Evolutionary conservation across 2,888 invertebrate genomes (phyloP).

Genomic region (Cataglyphis livida): DNA sequence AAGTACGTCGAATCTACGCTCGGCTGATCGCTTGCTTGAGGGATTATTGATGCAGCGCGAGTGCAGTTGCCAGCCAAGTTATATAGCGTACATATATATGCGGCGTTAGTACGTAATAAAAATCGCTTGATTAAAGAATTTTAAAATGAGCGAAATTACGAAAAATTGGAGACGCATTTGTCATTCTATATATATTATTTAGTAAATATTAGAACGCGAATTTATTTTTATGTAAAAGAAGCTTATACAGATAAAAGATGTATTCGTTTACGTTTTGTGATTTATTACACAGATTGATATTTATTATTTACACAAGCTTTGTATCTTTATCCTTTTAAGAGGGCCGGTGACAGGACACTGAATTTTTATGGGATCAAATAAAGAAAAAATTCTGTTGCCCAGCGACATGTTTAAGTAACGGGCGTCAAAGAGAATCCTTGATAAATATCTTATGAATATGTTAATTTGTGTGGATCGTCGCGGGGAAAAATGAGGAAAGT

Average conservation of each 20-base stretch:
- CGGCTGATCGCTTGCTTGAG: conserved; percentile 42
- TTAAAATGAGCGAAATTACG: not conserved
- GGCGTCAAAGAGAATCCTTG: conserved; percentile 71
- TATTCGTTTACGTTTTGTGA: not conserved
- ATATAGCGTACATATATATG: not conserved
- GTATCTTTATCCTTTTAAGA: conserved; percentile 25
- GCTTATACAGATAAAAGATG: not conserved
- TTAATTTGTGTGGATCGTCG: conserved; percentile 59
- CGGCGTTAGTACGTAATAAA: not conserved
- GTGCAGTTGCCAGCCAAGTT: conserved; percentile 15
- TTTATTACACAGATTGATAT: conserved; percentile 25
- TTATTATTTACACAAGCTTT: conserved; percentile 26
- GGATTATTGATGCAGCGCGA: conserved; percentile 50
- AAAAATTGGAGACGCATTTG: not conserved
- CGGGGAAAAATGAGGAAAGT: conserved; percentile 71
- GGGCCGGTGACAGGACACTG: conserved; percentile 17
- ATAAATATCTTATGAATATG: conserved; percentile 77
- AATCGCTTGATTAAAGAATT: not conserved
- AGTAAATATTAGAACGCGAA: not conserved
- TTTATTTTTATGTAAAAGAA: not conserved
- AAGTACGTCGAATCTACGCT: conserved; percentile 49
- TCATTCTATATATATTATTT: not conserved
- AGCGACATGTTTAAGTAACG: conserved; percentile 67
- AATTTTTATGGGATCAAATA: conserved; percentile 45
- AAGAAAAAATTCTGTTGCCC: conserved; percentile 55